phyloP scores from a whole-genome alignment of 2,888 invertebrate species.

The Lepidochitona cinerea region DNA sequence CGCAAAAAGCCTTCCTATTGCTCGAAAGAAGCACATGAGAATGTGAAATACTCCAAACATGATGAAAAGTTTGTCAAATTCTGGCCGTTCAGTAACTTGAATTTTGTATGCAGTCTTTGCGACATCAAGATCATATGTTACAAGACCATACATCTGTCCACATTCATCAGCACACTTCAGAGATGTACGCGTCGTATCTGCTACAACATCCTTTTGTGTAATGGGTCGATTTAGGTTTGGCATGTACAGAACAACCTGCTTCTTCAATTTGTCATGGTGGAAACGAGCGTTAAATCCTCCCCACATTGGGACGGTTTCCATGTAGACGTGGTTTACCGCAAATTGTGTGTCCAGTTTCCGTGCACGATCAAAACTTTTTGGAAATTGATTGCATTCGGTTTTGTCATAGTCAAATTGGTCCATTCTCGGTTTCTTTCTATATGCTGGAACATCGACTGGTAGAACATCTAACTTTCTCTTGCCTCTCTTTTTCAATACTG shows the following conservation, averaged over 20 bases:
- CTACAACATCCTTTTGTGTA: constrained; percentile 26
- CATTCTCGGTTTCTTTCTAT: constrained; percentile 18
- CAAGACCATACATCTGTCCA: constrained; percentile 21
- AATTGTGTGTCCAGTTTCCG: constrained; percentile 5
- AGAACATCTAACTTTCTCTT: not conserved
- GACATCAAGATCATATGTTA: constrained; percentile 29
- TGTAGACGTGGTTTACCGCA: constrained; percentile 18
- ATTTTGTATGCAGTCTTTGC: constrained; percentile 38
- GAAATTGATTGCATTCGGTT: not conserved
- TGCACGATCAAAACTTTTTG: not conserved
- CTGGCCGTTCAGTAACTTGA: constrained; percentile 27
- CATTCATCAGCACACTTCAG: constrained; percentile 28
- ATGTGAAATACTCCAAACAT: constrained; percentile 39
- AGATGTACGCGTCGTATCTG: constrained; percentile 22
- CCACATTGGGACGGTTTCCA: constrained; percentile 25
- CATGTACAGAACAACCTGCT: constrained; percentile 32
- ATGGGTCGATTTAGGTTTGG: constrained; percentile 22
- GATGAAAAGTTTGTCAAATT: constrained; percentile 37
- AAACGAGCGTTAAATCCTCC: constrained; percentile 28
- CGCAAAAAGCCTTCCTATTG: constrained; percentile 32
- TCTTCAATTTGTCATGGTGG: constrained; percentile 20
- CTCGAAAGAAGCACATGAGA: constrained; percentile 31
- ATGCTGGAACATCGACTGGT: not conserved
- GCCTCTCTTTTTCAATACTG: not conserved
- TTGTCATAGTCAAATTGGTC: constrained; percentile 9